These are phyloP conservation scores for Tromatobia lineatoria DNA, from an alignment of 2,888 invertebrate genomes.

Conservation along the genomic window DNA sequence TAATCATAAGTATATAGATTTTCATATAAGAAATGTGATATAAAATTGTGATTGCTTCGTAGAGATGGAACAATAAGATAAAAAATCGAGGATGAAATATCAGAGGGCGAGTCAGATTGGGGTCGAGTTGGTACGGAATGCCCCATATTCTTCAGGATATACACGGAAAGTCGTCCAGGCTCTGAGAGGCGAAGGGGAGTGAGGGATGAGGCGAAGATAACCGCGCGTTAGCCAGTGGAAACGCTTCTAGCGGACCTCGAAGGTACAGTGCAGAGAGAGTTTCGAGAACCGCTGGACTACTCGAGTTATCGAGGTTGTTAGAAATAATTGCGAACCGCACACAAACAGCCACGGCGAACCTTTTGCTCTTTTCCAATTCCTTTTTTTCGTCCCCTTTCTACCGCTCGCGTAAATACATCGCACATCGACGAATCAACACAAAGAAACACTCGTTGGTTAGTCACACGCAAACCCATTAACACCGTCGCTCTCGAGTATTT, in stretches of 20 bases:
- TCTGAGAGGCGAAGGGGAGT: background rate
- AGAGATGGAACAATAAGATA: too few species aligned
- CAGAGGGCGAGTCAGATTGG: too few species aligned
- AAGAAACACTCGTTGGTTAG: constrained; percentile 1
- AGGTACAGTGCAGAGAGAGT: constrained; percentile 40
- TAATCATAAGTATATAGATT: too few species aligned
- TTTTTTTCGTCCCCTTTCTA: background rate
- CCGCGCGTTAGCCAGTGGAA: constrained; percentile 38
- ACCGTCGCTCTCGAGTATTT: background rate
- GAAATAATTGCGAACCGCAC: constrained; percentile 76
- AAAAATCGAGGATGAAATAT: too few species aligned
- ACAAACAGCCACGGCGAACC: constrained; percentile 20
- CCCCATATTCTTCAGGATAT: background rate
- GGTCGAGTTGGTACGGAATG: too few species aligned
- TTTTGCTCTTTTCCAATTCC: background rate
- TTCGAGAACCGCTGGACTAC: constrained; percentile 68
- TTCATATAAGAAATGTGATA: too few species aligned
- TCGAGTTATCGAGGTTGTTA: constrained; percentile 76
- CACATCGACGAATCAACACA: constrained; percentile 9
- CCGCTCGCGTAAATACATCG: constrained; percentile 8
- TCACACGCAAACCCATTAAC: background rate
- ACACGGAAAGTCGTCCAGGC: constrained; percentile 32
- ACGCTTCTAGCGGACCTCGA: constrained; percentile 26
- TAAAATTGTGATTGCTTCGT: too few species aligned
- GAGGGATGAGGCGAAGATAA: constrained; percentile 32